Conservation (phyloP, 2,797 vertebrate species). For the Todus mexicanus region DNA sequence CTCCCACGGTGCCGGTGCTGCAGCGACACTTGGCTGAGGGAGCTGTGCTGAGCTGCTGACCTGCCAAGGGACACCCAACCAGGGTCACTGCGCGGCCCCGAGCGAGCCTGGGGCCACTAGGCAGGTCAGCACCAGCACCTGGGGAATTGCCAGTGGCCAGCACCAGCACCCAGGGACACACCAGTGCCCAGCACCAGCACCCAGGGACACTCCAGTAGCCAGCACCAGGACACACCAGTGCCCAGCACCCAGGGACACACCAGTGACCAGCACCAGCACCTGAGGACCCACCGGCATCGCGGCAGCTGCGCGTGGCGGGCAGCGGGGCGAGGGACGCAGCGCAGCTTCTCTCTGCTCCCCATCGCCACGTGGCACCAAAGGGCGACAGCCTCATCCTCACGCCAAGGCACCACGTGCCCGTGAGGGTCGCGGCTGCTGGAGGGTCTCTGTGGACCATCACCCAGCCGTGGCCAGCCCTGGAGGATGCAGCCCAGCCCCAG, state of each 20-base stretch:
- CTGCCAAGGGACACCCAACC: background rate
- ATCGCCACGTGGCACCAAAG: too few species aligned
- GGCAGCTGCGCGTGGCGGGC: accelerated
- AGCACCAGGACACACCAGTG: background rate
- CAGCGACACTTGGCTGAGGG: accelerated
- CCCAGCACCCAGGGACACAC: background rate
- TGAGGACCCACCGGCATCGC: accelerated
- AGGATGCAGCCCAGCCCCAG: too few species aligned
- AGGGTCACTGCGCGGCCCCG: background rate
- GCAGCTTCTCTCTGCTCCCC: background rate
- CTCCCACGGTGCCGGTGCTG: accelerated
- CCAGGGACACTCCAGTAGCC: background rate
- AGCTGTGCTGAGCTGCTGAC: background rate
- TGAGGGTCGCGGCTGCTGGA: background rate
- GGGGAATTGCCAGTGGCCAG: background rate
- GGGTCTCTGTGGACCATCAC: background rate
- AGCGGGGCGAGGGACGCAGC: background rate
- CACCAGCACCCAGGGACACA: background rate
- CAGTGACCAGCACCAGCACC: too few species aligned
- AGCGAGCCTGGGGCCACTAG: background rate
- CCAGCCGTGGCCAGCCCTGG: background rate
- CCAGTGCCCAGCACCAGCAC: background rate
- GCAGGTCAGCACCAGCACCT: background rate
- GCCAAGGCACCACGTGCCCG: accelerated
- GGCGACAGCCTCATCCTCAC: too few species aligned